Evolutionary conservation across 1,140 invertebrate genomes (phyloP).

Genomic region (Aphelinus certus): DNA sequence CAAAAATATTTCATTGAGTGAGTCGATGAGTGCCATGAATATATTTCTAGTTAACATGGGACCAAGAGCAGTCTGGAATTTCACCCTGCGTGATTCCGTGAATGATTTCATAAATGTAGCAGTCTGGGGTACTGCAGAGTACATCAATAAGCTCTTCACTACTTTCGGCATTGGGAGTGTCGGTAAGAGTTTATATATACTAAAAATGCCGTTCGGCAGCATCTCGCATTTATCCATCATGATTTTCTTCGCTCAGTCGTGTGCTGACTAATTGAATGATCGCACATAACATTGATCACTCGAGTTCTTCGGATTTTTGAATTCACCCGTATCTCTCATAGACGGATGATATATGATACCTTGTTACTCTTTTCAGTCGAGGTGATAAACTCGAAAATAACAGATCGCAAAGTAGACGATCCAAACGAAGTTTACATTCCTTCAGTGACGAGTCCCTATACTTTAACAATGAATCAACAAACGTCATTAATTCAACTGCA

Average conservation of each 20-base stretch:
- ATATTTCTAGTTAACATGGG: conserved; percentile 49
- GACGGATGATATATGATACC: too few relatives aligned
- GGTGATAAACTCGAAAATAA: conserved; percentile 70
- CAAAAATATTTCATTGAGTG: too few relatives aligned
- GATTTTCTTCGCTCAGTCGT: too few relatives aligned
- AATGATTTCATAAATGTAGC: conserved; percentile 75
- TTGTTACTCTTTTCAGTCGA: conserved; percentile 65
- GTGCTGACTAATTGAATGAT: too few relatives aligned
- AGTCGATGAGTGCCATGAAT: too few relatives aligned
- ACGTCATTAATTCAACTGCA: conserved; percentile 68
- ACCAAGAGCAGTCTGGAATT: conserved; percentile 72
- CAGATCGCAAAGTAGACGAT: conserved; percentile 65
- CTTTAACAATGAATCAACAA: conserved; percentile 71
- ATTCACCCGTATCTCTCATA: too few relatives aligned
- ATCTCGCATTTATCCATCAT: too few relatives aligned
- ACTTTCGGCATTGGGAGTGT: conserved; percentile 73
- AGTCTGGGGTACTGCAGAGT: conserved; percentile 73
- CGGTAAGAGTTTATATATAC: conserved; percentile 60
- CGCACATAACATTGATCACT: too few relatives aligned
- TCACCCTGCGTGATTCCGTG: conserved; percentile 75
- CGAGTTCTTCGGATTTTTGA: too few relatives aligned
- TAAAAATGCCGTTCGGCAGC: neutral
- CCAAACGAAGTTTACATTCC: conserved; percentile 70
- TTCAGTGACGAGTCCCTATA: conserved; percentile 70
- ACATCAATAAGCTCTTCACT: conserved; percentile 67